Evolutionary conservation across 1,140 invertebrate genomes (phyloP).

Genomic region (Ips nitidus): DNA sequence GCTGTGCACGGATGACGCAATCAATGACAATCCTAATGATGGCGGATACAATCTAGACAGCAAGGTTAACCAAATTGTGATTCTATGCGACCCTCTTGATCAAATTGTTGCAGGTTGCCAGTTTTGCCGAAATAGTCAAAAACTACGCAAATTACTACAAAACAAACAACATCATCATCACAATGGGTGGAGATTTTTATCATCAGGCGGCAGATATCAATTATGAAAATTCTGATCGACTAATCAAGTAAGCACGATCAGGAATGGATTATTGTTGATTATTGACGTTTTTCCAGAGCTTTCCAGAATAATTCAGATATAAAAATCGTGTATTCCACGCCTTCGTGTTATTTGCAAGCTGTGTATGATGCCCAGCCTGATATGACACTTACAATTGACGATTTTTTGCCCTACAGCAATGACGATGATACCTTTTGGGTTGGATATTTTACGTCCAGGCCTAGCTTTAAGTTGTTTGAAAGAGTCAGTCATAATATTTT

Average conservation of each 20-base stretch:
- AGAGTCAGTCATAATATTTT: slow-evolving; percentile 66
- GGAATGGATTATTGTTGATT: not conserved
- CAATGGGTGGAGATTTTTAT: slow-evolving; percentile 48
- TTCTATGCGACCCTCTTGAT: no score
- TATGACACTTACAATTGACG: slow-evolving; percentile 43
- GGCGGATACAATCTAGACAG: slow-evolving; percentile 69
- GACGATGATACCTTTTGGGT: slow-evolving; percentile 76
- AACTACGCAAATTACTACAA: slow-evolving; percentile 33
- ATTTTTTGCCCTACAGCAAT: slow-evolving; percentile 88
- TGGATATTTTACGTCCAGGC: slow-evolving; percentile 78
- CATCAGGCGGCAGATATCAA: slow-evolving; percentile 61
- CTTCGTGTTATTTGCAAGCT: slow-evolving; percentile 72
- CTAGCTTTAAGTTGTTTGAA: slow-evolving; percentile 66
- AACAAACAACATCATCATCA: slow-evolving; percentile 44
- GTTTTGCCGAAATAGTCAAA: slow-evolving; percentile 37
- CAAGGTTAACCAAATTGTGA: slow-evolving; percentile 54
- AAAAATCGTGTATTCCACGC: slow-evolving; percentile 76
- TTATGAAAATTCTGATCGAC: slow-evolving; percentile 71
- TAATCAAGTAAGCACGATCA: slow-evolving; percentile 67
- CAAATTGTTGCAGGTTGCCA: slow-evolving; percentile 32
- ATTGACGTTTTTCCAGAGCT: slow-evolving; percentile 53
- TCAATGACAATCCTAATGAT: slow-evolving; percentile 69
- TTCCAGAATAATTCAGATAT: slow-evolving; percentile 62
- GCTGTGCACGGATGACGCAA: slow-evolving; percentile 77
- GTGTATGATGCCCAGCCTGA: slow-evolving; percentile 51